A percentile compares a stretch with the other conserved stretches of the same genome.
These are phyloP conservation scores for Drosophila neocordata DNA, from an alignment of 1,140 invertebrate species.

Conservation along the genomic window DNA sequence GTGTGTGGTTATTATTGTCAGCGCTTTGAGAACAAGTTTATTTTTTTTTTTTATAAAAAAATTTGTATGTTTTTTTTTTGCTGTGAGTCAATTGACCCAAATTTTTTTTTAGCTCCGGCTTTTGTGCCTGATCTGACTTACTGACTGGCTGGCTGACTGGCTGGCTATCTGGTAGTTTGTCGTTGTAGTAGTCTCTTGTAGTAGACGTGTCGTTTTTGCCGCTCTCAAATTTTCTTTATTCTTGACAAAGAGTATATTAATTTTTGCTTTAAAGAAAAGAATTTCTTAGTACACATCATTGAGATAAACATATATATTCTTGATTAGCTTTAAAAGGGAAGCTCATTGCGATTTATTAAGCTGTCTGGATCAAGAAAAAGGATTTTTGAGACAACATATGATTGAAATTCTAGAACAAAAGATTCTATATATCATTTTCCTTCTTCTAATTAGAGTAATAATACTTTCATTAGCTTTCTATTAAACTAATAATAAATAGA, in stretches of 20 bases:
- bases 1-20: conserved; percentile 49
- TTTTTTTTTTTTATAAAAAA: conserved; percentile 25
- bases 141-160: neutral
- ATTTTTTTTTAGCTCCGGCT: conserved; percentile 38
- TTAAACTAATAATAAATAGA: too few species aligned
- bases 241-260: conserved; percentile 1
- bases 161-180: neutral
- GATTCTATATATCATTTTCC: too few species aligned
- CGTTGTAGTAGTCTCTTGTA: conserved; percentile 28
- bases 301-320: too few species aligned
- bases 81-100: conserved; percentile 60
- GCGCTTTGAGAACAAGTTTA: conserved; percentile 52
- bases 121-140: conserved; percentile 36
- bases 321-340: neutral
- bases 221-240: conserved; percentile 24
- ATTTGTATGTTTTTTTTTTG: conserved; percentile 35
- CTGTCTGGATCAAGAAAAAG: too few species aligned
- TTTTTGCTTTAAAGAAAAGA: neutral
- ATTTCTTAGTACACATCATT: neutral
- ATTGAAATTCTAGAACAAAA: too few species aligned
- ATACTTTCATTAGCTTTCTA: too few species aligned
- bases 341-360: too few species aligned
- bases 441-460: too few species aligned
- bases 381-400: too few species aligned
- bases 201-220: conserved; percentile 52